These are phyloP conservation scores for Gibbula magus DNA, from an alignment of 2,888 invertebrate genomes.

Conservation along the genomic window DNA sequence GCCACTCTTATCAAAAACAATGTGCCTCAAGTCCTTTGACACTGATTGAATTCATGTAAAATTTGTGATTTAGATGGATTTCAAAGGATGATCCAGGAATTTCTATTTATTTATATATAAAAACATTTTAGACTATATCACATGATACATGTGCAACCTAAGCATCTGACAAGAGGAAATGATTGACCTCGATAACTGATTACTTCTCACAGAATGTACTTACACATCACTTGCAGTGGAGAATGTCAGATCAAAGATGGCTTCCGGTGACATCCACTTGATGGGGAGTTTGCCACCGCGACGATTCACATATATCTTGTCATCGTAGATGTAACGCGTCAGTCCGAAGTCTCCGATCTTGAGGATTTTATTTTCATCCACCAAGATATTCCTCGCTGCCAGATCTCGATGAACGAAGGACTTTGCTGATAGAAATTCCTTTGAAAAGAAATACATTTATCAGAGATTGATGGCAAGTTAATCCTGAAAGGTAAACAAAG, in stretches of 20 bases:
- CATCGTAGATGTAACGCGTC: constrained; percentile 70
- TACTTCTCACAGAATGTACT: constrained; percentile 42
- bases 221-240: constrained; percentile 73
- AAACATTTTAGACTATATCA: background rate
- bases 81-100: no score
- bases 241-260: constrained; percentile 71
- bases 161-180: background rate
- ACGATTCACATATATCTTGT: constrained; percentile 69
- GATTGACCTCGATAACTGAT: background rate
- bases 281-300: constrained; percentile 70
- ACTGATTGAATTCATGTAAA: no score
- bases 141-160: background rate
- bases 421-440: constrained; percentile 71
- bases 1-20: no score
- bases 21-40: no score
- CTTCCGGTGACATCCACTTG: constrained; percentile 74
- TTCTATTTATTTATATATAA: no score
- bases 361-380: constrained; percentile 61
- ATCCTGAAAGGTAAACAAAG: no score
- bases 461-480: no score
- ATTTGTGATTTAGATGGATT: no score
- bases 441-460: constrained; percentile 30
- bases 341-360: constrained; percentile 74
- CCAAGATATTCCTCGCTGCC: constrained; percentile 71
- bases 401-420: constrained; percentile 73